phyloP scores from a whole-genome alignment of 53 echinoderm and acorn worm genomes.

The Arbacia lixula region DNA sequence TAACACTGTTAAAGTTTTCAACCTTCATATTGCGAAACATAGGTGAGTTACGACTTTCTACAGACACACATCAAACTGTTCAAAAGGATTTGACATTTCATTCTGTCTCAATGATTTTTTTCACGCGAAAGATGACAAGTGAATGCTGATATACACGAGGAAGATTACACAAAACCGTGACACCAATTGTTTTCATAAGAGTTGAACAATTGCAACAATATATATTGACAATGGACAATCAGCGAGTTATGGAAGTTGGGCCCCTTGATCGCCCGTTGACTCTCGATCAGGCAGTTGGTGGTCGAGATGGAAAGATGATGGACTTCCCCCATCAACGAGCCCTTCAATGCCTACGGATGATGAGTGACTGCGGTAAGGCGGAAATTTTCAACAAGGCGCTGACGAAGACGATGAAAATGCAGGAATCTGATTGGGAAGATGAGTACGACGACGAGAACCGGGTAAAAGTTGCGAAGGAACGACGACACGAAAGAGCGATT shows the following conservation, averaged over 20 bases:
- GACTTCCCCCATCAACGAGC: slow-evolving; percentile 24
- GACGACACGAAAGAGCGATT: not conserved
- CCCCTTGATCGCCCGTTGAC: not conserved
- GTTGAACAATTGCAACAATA: too few species aligned
- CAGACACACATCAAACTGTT: not conserved
- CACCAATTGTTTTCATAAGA: too few species aligned
- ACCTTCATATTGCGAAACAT: too few species aligned
- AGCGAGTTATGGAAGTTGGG: slow-evolving; percentile 14
- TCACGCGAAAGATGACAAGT: not conserved
- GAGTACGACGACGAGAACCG: slow-evolving; percentile 1
- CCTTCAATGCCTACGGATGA: slow-evolving; percentile 41
- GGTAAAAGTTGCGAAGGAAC: not conserved
- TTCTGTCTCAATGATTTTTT: not conserved
- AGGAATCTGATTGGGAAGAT: slow-evolving; percentile 5
- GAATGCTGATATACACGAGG: too few species aligned
- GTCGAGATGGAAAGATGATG: not conserved
- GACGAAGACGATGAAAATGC: slow-evolving; percentile 14
- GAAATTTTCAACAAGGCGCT: slow-evolving; percentile 27
- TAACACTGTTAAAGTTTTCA: too few species aligned
- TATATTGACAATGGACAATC: slow-evolving; percentile 44
- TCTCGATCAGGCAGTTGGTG: not conserved
- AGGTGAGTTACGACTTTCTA: not conserved
- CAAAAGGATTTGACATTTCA: not conserved
- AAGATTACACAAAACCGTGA: too few species aligned
- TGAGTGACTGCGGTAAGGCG: slow-evolving; percentile 27